phyloP scores from a whole-genome alignment of 2,113 vertebrate species.

The Pterophyllum scalare region DNA sequence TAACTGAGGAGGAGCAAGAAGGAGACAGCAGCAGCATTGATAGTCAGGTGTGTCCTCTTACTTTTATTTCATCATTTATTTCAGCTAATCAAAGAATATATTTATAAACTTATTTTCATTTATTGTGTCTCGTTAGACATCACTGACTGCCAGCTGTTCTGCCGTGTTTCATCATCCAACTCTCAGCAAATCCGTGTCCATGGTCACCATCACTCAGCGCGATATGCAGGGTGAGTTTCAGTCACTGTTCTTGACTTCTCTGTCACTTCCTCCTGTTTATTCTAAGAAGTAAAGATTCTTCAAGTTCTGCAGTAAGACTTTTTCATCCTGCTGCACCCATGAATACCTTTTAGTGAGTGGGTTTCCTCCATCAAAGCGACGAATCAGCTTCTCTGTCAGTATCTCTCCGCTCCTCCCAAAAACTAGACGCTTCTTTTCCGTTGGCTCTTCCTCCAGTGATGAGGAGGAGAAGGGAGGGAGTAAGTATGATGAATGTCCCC shows the following conservation, averaged over 20 bases:
- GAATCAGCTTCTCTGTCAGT: conserved; percentile 83
- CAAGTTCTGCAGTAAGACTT: not conserved
- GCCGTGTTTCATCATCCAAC: conserved; percentile 82
- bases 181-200: conserved; percentile 90
- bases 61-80: not conserved
- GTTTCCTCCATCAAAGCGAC: conserved; percentile 7
- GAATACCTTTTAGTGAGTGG: conserved; percentile 1
- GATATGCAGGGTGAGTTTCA: conserved; percentile 87
- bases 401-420: conserved; percentile 88
- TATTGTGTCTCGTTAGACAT: conserved; percentile 15
- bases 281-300: not conserved
- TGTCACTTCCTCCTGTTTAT: not conserved
- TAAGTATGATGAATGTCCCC: conserved; percentile 64
- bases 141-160: conserved; percentile 69
- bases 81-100: not conserved
- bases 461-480: conserved; percentile 87
- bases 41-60: conserved; percentile 76
- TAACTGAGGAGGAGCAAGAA: conserved; percentile 87
- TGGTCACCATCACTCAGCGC: conserved; percentile 86
- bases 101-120: not conserved
- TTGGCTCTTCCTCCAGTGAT: conserved; percentile 81
- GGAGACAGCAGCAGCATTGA: conserved; percentile 69
- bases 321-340: not conserved
- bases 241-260: no score
- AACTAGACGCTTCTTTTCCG: conserved; percentile 84